phyloP scores from a whole-genome alignment of 1,140 invertebrate species.

The Geopemphigus sp. region DNA sequence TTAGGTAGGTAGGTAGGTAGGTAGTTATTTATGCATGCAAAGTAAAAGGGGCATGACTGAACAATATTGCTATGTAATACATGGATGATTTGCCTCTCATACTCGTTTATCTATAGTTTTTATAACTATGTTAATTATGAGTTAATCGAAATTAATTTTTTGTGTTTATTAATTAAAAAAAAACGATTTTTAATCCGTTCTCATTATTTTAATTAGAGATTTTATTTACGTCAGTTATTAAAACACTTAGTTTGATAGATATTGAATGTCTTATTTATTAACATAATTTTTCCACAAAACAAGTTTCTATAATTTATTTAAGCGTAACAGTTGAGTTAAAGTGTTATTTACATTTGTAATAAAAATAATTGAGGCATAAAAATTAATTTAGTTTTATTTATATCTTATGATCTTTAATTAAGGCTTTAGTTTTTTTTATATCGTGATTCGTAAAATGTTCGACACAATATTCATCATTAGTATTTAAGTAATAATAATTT shows the following conservation, averaged over 20 bases:
- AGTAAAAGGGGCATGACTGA: neutral
- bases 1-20: neutral
- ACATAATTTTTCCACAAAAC: neutral
- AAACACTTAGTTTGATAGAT: neutral
- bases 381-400: neutral
- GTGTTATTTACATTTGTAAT: neutral
- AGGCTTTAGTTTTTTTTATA: too few species aligned
- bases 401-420: too few species aligned
- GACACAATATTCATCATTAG: too few species aligned
- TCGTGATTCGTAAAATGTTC: too few species aligned
- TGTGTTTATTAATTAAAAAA: neutral
- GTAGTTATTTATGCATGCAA: neutral
- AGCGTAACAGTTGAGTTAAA: neutral
- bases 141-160: neutral
- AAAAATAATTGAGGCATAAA: neutral
- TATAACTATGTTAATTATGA: neutral
- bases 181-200: neutral
- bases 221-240: neutral
- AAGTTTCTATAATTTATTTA: neutral
- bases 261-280: neutral
- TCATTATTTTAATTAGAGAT: neutral
- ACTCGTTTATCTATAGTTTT: neutral
- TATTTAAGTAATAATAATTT: too few species aligned
- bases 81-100: neutral
- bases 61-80: neutral